Base-by-base conservation (phyloP, 2,797 vertebrate genomes). In the Hippocampus kuda region DNA sequence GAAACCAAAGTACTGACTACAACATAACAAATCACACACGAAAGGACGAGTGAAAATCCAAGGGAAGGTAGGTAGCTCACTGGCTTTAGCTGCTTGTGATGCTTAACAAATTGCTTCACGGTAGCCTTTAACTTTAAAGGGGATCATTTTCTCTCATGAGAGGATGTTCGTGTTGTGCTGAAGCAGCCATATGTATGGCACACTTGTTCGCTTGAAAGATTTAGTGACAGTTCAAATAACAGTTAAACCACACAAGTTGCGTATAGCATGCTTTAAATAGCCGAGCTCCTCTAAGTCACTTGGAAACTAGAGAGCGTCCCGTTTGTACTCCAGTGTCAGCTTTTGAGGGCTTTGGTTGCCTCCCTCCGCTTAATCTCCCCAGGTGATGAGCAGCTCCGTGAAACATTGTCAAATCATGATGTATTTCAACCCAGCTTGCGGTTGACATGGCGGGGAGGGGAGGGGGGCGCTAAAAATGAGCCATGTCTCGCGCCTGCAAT, bases 381-480 rank as follows among this genome's bases (percentile, higher is more conserved):
- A 65, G 42, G 46, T 70, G 69, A 72, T 54, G 65, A 70, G 12
- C 27, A 27, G 12, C 53, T 69, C 68, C 60, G 68, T 38, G 61
- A 46, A 20, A 30, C 16, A 20, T 27, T 66, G 62, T 73, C 66
- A 56, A 53, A 54, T 57, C 57, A 61, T 26, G 48, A 73, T n/a
- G 34, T 54, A 62, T 74, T 70, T 49, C 51, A 62, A 71, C 41
- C 68, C 68, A 68, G 34, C 62, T 24, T 13, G 60, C 68, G 56
- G 69, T 68, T 56, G 63, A 65, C 42, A 49, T 6, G 34, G 7
- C 6, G 6, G 6, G 6, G 6, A 0, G 34, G 2, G 34, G 34
- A 5, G 34, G 34, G 63, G 8, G 42, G 15, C 24, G 26, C 24
- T 30, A 65, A 48, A 65, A 26, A 38, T 30, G 30, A 41, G 70